Base-by-base conservation (phyloP, 2,888 invertebrate species). In the Sericinus montela region DNA sequence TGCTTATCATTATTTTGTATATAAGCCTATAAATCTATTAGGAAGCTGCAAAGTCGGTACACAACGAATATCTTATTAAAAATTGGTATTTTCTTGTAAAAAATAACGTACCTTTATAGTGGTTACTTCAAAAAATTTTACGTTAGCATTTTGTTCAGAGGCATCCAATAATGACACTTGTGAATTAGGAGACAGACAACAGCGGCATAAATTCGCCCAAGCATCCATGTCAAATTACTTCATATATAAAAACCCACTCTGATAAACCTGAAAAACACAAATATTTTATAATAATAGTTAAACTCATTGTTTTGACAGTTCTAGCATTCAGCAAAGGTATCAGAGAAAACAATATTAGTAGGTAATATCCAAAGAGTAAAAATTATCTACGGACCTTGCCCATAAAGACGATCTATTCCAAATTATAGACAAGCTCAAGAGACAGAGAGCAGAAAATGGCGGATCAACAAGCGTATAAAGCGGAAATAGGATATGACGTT, bases 371-470 rank as follows among this genome's bases (percentile, higher is more conserved):
- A 88, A 84, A 88, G 87, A 88, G 84, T 46, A 78, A 84, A 80
- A 81, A 84, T 87, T 85, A 89, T 89, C 89, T 88, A 89, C 89
- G 86, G 88, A 82, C 82, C 85, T 74, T 80, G 77, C 72, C 80
- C 87, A 86, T 85, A 87, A 85, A 84, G 76, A 75, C 76, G 73
- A 80, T 80, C 85, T 85, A 87, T 82, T 76, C 72, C 77, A 76
- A 83, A 80, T 80, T 80, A 86, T 87, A 88, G 87, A 89, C 87
- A 86, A 19, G 19, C 19, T 19, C 19, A 19, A 85, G 76, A 79
- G 75, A 79, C 69, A 65, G 66, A 50, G 45, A 45, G 45, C 32
- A 50, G 66, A 83, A 85, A 80, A 86, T 87, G 85, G 87, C 80
- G 76, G 69, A 65, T 51, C 44, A 47, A 36, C 19, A 42, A 34